Evolutionary conservation across 1,140 invertebrate species (phyloP).

Genomic region (Galleria mellonella): DNA sequence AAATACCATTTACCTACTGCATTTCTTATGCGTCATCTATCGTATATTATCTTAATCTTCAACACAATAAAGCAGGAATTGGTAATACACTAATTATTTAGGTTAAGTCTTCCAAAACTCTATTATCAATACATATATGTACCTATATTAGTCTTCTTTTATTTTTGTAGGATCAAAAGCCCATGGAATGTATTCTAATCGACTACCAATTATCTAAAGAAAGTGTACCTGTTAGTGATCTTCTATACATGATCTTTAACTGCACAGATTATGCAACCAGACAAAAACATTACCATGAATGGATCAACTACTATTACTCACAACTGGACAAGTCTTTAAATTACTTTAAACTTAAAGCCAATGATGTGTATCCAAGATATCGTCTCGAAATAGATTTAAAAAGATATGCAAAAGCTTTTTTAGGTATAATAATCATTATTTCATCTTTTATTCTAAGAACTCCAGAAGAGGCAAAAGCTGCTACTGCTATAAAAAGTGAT

Average conservation of each 20-base stretch:
- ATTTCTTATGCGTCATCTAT: too few relatives aligned
- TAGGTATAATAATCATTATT: too few relatives aligned
- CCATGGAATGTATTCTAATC: constrained; percentile 17
- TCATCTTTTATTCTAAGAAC: too few relatives aligned
- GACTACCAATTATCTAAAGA: constrained; percentile 22
- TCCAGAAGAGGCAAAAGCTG: constrained; percentile 8
- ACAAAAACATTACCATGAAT: constrained; percentile 19
- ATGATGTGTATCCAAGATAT: constrained; percentile 15
- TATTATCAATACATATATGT: too few relatives aligned
- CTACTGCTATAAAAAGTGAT: constrained; percentile 1
- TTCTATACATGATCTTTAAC: constrained; percentile 21
- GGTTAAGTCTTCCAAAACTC: too few relatives aligned
- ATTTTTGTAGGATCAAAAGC: constrained; percentile 16
- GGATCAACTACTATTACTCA: constrained; percentile 26
- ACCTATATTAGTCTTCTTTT: too few relatives aligned
- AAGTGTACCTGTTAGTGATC: constrained; percentile 14
- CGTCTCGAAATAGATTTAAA: constrained; percentile 21
- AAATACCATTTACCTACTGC: too few relatives aligned
- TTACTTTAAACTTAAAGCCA: constrained; percentile 15
- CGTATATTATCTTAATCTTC: too few relatives aligned
- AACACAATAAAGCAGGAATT: too few relatives aligned
- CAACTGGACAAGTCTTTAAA: constrained; percentile 14
- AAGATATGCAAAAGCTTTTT: constrained; percentile 8
- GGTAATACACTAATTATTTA: too few relatives aligned
- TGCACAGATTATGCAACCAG: constrained; percentile 22